Evolutionary conservation across 37 sponge, comb jelly and placozoan genomes (phyloP).

Genomic region (Theonella swinhoei): DNA sequence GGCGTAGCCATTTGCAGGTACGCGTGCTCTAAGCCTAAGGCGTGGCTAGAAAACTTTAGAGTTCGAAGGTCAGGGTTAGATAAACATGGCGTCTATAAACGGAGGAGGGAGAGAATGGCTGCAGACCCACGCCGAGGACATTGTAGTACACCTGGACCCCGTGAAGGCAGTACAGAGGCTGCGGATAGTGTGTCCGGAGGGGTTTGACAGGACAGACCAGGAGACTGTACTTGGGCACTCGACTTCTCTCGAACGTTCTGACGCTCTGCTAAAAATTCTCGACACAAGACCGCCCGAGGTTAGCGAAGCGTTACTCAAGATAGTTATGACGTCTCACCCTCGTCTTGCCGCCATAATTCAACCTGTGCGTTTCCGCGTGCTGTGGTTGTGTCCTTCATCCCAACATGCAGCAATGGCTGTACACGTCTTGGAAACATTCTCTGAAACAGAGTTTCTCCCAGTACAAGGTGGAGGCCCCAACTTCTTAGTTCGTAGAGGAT

Average conservation of each 20-base stretch:
- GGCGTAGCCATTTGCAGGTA: too few species aligned
- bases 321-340: background rate
- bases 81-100: background rate
- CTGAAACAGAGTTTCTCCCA: background rate
- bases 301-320: background rate
- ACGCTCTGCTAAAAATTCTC: background rate
- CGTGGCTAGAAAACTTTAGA: too few species aligned
- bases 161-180: background rate
- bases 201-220: background rate
- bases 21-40: too few species aligned
- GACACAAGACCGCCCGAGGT: background rate
- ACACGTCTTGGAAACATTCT: constrained; percentile 3
- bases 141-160: constrained; percentile 6
- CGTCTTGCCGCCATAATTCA: background rate
- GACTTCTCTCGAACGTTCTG: background rate
- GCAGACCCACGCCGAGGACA: background rate
- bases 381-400: constrained; percentile 12
- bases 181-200: background rate
- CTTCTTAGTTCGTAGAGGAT: background rate
- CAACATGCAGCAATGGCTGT: constrained; percentile 17
- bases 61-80: too few species aligned
- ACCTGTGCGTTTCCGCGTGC: constrained; percentile 22
- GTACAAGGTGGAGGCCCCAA: background rate
- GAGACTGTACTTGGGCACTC: background rate
- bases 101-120: too few species aligned